These are phyloP conservation scores for Leuctra nigra DNA, from an alignment of 2,888 invertebrate species.

Conservation along the genomic window DNA sequence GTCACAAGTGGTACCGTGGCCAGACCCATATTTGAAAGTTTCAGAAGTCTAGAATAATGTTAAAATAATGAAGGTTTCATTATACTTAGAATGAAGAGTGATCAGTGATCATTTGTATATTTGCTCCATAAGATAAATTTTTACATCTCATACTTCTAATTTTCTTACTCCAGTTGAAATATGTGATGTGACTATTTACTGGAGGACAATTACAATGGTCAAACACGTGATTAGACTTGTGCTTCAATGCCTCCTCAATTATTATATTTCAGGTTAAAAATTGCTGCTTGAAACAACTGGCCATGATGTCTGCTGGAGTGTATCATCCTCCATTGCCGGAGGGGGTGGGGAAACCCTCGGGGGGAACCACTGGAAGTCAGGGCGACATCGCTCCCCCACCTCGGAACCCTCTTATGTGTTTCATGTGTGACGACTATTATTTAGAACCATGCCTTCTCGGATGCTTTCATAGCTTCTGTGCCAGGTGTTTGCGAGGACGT, in stretches of 20 bases:
- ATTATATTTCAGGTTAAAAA: background rate
- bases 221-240: too few relatives aligned
- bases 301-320: constrained; percentile 26
- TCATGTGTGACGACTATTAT: constrained; percentile 60
- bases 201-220: background rate
- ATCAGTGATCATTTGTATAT: background rate
- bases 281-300: constrained; percentile 3
- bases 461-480: constrained; percentile 66
- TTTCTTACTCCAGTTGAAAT: background rate
- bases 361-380: constrained; percentile 14
- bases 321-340: constrained; percentile 23
- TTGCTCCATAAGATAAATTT: background rate
- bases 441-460: constrained; percentile 59
- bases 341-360: constrained; percentile 11
- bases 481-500: constrained; percentile 54
- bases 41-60: too few relatives aligned
- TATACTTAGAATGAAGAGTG: too few relatives aligned
- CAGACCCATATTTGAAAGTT: too few relatives aligned
- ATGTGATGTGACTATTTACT: background rate
- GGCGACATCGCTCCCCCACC: constrained; percentile 31
- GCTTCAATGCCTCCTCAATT: background rate
- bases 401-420: constrained; percentile 56
- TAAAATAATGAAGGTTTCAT: too few relatives aligned
- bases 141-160: background rate
- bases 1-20: too few relatives aligned